Conservation (phyloP, 2,888 invertebrate genomes). For the Spodoptera picta region DNA sequence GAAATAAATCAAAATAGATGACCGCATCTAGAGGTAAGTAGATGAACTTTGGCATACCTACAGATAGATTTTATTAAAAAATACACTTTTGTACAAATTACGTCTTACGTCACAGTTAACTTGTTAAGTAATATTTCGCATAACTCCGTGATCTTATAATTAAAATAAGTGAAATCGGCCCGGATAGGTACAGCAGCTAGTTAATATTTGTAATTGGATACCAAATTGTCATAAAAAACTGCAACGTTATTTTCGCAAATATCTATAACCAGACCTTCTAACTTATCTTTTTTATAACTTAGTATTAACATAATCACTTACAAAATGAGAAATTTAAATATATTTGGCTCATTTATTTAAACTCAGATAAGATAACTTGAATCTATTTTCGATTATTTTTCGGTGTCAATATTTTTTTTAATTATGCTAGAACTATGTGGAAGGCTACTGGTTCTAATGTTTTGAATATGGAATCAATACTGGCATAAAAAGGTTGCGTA, state of each 20-base stretch:
- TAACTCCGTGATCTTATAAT: too few relatives aligned
- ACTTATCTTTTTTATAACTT: constrained; percentile 19
- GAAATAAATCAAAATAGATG: too few relatives aligned
- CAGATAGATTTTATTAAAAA: too few relatives aligned
- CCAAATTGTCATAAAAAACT: constrained; percentile 8
- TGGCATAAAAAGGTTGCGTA: constrained; percentile 47
- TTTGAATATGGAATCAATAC: constrained; percentile 26
- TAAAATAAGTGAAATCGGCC: too few relatives aligned
- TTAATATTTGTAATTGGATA: constrained; percentile 1
- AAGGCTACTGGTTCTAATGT: constrained; percentile 22
- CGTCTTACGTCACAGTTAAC: too few relatives aligned
- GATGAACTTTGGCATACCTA: too few relatives aligned
- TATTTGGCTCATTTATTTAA: constrained; percentile 5
- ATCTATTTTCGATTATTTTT: constrained; percentile 1
- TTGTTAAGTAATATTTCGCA: too few relatives aligned
- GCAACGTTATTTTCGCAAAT: constrained; percentile 9
- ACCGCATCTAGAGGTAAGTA: too few relatives aligned
- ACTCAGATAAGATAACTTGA: constrained; percentile 5
- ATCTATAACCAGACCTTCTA: constrained; percentile 9
- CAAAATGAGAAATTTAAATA: background rate
- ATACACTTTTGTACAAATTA: too few relatives aligned
- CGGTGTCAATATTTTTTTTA: constrained; percentile 12
- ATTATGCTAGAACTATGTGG: background rate
- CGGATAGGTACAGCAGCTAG: background rate
- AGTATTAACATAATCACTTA: constrained; percentile 14